Evolutionary conservation across 2,113 vertebrate genomes (phyloP).

Genomic region (Takifugu bimaculatus): DNA sequence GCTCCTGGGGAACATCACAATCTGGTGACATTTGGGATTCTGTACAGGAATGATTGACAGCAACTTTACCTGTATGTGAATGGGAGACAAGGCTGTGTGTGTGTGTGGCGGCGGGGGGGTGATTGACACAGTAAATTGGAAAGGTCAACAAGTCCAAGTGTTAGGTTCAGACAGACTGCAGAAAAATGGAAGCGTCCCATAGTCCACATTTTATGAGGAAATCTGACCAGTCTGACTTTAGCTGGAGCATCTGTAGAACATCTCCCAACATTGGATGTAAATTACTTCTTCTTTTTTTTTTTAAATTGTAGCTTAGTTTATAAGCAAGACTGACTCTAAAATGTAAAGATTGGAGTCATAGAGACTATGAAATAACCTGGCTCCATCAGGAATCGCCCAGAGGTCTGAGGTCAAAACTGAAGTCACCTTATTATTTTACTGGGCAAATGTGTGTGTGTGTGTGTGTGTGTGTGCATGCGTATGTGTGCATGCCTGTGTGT

Average conservation of each 20-base stretch:
- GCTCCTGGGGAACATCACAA: constrained; percentile 39
- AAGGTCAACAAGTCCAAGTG: constrained; percentile 64
- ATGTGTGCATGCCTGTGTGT: constrained; percentile 1
- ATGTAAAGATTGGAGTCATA: constrained; percentile 6
- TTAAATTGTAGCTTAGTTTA: neutral
- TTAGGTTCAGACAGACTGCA: constrained; percentile 53
- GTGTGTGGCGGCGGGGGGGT: constrained; percentile 2
- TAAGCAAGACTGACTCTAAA: constrained; percentile 15
- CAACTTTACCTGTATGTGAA: constrained; percentile 33
- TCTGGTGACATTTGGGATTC: constrained; percentile 51
- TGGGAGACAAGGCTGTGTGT: constrained; percentile 2
- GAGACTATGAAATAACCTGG: neutral
- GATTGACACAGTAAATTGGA: constrained; percentile 71
- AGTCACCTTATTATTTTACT: constrained; percentile 51
- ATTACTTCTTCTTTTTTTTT: too few species aligned
- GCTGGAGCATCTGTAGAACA: too few species aligned
- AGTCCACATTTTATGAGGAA: constrained; percentile 11
- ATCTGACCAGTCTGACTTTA: neutral
- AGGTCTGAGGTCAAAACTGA: constrained; percentile 42
- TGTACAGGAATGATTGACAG: constrained; percentile 56
- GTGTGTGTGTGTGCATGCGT: constrained; percentile 13
- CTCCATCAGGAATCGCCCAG: constrained; percentile 21
- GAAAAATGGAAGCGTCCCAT: constrained; percentile 42
- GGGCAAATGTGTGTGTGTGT: constrained; percentile 5
- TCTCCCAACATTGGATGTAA: too few species aligned